phyloP scores from a whole-genome alignment of 2,797 vertebrate genomes.

The Paedocypris micromegethes region DNA sequence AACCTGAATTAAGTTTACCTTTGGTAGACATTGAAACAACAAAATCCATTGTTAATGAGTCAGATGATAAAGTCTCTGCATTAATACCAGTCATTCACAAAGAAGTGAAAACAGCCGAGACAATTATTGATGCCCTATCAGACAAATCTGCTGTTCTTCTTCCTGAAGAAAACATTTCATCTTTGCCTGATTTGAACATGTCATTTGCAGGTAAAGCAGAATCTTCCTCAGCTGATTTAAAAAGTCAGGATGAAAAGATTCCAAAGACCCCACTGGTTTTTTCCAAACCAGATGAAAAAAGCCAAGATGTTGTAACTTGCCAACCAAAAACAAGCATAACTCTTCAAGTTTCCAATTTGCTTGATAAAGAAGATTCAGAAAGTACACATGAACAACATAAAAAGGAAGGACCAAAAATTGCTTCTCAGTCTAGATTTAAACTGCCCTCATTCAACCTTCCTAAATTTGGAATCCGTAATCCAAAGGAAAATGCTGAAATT shows the following conservation, averaged over 20 bases:
- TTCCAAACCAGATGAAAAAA: conserved; percentile 39
- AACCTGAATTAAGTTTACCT: conserved; percentile 21
- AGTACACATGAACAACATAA: neutral
- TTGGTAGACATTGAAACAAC: conserved; percentile 1
- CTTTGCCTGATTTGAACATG: conserved; percentile 20
- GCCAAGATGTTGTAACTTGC: conserved; percentile 9
- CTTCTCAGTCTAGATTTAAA: conserved; percentile 33
- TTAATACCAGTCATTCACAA: conserved; percentile 18
- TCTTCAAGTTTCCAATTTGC: conserved; percentile 10
- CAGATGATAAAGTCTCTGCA: conserved; percentile 13
- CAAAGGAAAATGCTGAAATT: conserved; percentile 25
- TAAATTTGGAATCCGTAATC: conserved; percentile 22
- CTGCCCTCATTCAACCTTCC: conserved; percentile 38
- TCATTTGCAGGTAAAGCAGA: conserved; percentile 1
- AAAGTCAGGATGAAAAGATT: conserved; percentile 25
- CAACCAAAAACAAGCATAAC: conserved; percentile 9
- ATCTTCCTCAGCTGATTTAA: conserved; percentile 33
- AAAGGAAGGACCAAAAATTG: neutral
- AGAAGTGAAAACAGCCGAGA: conserved; percentile 5
- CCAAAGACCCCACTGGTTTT: conserved; percentile 28
- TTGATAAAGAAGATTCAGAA: conserved; percentile 17
- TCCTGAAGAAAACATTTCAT: conserved; percentile 27
- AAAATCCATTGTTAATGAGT: neutral
- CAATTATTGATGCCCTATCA: conserved; percentile 8
- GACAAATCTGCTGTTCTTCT: conserved; percentile 17